Evolutionary conservation across 1,140 invertebrate species (phyloP), one percentile per base, ranked within the genome.

Genomic region (Rhopalosiphum maidis): DNA sequence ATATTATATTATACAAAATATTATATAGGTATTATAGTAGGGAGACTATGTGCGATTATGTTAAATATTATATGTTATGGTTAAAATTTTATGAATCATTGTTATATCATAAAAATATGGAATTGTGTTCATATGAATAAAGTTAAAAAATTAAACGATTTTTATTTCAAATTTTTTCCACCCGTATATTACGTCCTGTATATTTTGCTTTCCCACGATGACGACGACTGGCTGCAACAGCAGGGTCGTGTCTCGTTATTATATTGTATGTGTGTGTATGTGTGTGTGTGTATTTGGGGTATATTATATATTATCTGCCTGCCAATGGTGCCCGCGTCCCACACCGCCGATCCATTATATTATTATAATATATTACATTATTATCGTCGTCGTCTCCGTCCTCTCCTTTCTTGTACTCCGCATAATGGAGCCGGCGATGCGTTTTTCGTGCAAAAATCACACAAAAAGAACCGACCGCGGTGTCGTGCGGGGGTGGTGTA

Each of bases 31-130:
- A 86, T 43, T 54, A 54, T 35, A 89, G 23, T 90, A 90, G 51
- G 51, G 51, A 60, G 54, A 90, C 88, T 90, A 77, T 82, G 90
- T 82, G 60, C 90, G 90, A 91, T 91, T 83, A 48, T 91, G 90
- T 91, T 91, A 91, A 82, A 83, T 48, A 77, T 77, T 77, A 77
- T 68, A 91, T 91, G 90, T 91, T 91, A 91, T 51, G 43, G 68
- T 91, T 91, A 91, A 77, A 91, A 91, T 91, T 91, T 91, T 91
- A 91, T 91, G 68, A n/a, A 91, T 91, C n/a, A 91, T 91, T 91
- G 90, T 91, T 91, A 91, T 91, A 83, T 82, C 68, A 83, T 91
- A 91, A 91, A 82, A 91, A 83, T 91, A 91, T 91, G 90, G 22
- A 91, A 91, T 91, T 91, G 90, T 91, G 90, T 91, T 91, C 90